Conservation (phyloP, 2,797 vertebrate genomes). For the Chelidonichthys spinosus region DNA sequence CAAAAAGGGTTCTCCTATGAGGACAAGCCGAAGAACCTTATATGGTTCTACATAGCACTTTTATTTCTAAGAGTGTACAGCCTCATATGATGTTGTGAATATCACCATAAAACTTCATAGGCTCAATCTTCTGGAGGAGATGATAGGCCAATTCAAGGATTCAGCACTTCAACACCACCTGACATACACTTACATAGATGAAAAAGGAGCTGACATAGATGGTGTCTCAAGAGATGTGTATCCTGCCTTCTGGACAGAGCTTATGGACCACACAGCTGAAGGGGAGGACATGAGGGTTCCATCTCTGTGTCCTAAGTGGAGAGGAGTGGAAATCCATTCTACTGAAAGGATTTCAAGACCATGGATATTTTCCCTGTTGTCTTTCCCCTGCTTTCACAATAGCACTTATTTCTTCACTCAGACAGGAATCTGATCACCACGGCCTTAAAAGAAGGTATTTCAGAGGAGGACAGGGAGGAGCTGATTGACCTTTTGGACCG, state of each 20-base stretch:
- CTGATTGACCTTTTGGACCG: slow-evolving; percentile 41
- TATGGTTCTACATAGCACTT: no score
- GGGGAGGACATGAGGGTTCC: slow-evolving; percentile 54
- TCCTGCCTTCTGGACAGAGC: slow-evolving; percentile 50
- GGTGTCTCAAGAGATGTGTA: slow-evolving; percentile 45
- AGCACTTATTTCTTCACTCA: slow-evolving; percentile 37
- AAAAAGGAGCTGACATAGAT: slow-evolving; percentile 47
- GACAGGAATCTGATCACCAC: slow-evolving; percentile 45
- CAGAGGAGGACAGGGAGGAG: slow-evolving; percentile 40
- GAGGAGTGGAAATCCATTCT: slow-evolving; percentile 60
- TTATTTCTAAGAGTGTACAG: no score
- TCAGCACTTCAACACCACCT: slow-evolving; percentile 22
- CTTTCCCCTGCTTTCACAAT: slow-evolving; percentile 40
- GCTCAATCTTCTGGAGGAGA: slow-evolving; percentile 38
- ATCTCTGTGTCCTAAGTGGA: slow-evolving; percentile 47
- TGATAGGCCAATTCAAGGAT: slow-evolving; percentile 55
- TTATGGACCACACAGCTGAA: slow-evolving; percentile 42
- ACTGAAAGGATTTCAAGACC: slow-evolving; percentile 34
- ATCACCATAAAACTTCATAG: slow-evolving; percentile 40
- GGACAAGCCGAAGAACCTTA: no score
- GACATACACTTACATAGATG: slow-evolving; percentile 53
- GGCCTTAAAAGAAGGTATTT: slow-evolving; percentile 38
- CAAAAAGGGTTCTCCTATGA: no score
- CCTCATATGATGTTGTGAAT: background rate
- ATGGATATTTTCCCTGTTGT: slow-evolving; percentile 41